These are phyloP conservation scores for Arenaria interpres DNA, from an alignment of 2,113 vertebrate species.

Conservation along the genomic window DNA sequence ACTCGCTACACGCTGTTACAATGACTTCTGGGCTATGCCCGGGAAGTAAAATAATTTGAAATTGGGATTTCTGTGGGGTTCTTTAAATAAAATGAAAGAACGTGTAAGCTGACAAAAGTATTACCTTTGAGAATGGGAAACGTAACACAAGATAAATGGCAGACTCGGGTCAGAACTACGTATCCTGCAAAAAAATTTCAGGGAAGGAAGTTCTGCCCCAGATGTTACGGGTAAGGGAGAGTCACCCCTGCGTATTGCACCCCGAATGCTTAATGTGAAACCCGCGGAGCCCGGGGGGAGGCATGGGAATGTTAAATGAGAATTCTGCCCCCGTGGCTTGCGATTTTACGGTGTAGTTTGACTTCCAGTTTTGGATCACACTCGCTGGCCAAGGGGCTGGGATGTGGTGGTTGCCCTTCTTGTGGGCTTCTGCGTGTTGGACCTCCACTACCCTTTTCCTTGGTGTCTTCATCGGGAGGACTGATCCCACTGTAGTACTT, in stretches of 20 bases:
- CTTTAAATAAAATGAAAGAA: not conserved
- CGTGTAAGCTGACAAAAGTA: fast-evolving
- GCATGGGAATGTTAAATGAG: not conserved
- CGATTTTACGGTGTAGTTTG: fast-evolving
- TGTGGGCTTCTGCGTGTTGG: fast-evolving
- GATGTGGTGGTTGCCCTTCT: not conserved
- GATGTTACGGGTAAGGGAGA: not conserved
- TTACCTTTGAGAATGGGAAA: not conserved
- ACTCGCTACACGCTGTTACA: fast-evolving
- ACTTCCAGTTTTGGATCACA: not conserved
- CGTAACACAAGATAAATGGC: too few relatives aligned
- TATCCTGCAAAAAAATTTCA: not conserved
- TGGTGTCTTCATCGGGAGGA: not conserved
- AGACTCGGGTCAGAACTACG: not conserved
- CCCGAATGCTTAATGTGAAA: not conserved
- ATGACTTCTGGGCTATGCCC: not conserved
- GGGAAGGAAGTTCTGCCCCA: not conserved
- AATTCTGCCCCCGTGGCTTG: not conserved
- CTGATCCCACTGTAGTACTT: too few relatives aligned
- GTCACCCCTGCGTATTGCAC: not conserved
- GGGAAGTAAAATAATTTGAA: not conserved
- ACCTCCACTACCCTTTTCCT: fast-evolving
- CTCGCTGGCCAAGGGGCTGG: fast-evolving
- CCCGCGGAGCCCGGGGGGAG: not conserved
- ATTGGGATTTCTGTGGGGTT: not conserved